Evolutionary conservation across 2,888 invertebrate genomes (phyloP), one percentile per base, ranked within the genome.

Genomic region (Trissonchulus latispiculum): DNA sequence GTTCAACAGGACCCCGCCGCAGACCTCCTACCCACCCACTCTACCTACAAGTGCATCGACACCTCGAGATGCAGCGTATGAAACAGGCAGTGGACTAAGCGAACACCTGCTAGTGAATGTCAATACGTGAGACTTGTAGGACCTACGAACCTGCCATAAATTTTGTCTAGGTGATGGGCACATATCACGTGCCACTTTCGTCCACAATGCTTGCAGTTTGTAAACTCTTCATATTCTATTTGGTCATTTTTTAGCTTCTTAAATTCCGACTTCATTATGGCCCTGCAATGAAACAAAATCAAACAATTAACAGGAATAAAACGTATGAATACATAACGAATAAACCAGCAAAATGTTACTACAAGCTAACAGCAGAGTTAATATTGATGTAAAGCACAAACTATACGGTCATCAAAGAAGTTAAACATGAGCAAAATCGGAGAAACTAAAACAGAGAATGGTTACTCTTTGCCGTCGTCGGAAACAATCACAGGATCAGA

Each of bases 231-330:
- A 85, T 92, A 88, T 85, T 99, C 97, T 81, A 99, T 87, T 83
- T 95, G 93, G 86, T 97, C 96, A 85, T 99, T 99, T 86, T 97
- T 99, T 91, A 94, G 91, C 86, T 94, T 93, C 83, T 91, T 90
- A 86, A 99, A 99, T 85, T 94, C 92, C 83, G 93, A 93, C 86
- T 99, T 99, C 84, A 93, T 92, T 81, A 97, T 95, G 85, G 90
- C 90, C 80, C 95, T 48, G 48, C 48, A 8, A 48, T 48, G 48
- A 48, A 48, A 48, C 8, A 48, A 48, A 48, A 48, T 48, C 8
- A 23, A 15, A 48, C 48, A 48, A n/a, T n/a, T n/a, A n/a, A n/a
- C n/a, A n/a, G n/a, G n/a, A n/a, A n/a, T n/a, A n/a, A n/a, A n/a
- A n/a, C n/a, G n/a, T n/a, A n/a, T n/a, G n/a, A n/a, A n/a, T n/a